Evolutionary conservation across 2,113 vertebrate genomes (phyloP).

Genomic region (Serinus canaria): DNA sequence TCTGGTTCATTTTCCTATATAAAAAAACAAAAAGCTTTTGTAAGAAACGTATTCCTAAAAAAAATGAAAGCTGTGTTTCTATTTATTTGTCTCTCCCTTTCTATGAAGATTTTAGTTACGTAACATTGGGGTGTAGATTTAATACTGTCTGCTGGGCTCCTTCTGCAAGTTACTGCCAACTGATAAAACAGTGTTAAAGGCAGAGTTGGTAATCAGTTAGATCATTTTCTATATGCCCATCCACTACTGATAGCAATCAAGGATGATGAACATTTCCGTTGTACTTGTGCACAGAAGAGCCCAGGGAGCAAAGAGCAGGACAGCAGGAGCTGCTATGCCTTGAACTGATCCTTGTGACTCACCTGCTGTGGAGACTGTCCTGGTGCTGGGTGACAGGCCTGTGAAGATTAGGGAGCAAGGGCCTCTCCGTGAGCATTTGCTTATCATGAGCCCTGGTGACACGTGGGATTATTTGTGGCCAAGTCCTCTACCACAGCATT

Average conservation of each 20-base stretch:
- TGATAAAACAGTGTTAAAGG: not conserved
- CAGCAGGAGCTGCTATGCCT: not conserved
- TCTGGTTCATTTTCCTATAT: not conserved
- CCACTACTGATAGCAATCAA: not conserved
- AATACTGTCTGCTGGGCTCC: not conserved
- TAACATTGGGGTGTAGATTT: not conserved
- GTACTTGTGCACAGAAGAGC: not conserved
- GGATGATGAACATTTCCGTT: not conserved
- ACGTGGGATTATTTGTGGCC: not conserved
- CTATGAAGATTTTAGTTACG: not conserved
- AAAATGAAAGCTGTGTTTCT: not conserved
- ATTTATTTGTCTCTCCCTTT: not conserved
- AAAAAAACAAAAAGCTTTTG: not conserved
- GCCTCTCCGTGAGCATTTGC: not conserved
- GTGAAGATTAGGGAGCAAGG: not conserved
- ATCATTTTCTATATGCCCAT: not conserved
- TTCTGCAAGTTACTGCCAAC: not conserved
- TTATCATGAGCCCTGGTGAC: not conserved
- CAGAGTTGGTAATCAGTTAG: not conserved
- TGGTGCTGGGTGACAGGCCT: not conserved
- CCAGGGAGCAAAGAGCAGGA: not conserved
- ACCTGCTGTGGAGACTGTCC: not conserved
- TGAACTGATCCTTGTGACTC: accelerated
- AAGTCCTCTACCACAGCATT: not conserved
- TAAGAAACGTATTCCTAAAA: not conserved